These are phyloP conservation scores for Augochlora pura DNA, from an alignment of 1,140 invertebrate species.

Conservation along the genomic window DNA sequence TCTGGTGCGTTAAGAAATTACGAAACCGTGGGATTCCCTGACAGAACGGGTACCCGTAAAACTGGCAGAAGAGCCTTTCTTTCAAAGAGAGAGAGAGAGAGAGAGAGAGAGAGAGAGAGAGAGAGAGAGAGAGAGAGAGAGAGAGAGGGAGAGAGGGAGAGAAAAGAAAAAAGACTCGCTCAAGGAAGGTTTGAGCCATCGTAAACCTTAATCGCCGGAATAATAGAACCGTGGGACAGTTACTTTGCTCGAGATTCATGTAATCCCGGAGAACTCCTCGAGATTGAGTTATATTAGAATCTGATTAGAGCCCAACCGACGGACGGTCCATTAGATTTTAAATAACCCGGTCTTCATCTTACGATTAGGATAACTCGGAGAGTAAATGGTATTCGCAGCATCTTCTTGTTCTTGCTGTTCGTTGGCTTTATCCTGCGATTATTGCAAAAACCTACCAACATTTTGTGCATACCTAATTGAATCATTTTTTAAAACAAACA, in stretches of 20 bases:
- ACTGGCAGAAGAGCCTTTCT: neutral
- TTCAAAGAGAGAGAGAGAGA: no score
- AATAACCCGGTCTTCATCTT: no score
- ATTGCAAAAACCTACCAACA: no score
- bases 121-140: neutral
- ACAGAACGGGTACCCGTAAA: neutral
- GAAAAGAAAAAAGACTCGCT: neutral
- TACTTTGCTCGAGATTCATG: neutral
- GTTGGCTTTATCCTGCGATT: no score
- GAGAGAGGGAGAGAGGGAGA: neutral
- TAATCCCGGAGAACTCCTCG: neutral
- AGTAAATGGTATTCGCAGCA: no score
- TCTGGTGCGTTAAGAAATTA: neutral
- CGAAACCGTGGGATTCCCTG: neutral
- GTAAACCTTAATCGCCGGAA: neutral
- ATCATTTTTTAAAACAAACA: no score
- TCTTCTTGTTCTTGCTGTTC: no score
- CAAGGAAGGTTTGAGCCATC: neutral
- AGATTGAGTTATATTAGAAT: neutral
- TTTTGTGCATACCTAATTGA: no score
- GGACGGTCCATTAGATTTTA: neutral
- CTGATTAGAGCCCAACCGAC: neutral
- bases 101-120: neutral
- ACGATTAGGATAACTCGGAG: no score
- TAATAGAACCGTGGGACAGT: neutral